These are phyloP conservation scores for Eilema depressum DNA, from an alignment of 2,888 invertebrate genomes.

Conservation along the genomic window DNA sequence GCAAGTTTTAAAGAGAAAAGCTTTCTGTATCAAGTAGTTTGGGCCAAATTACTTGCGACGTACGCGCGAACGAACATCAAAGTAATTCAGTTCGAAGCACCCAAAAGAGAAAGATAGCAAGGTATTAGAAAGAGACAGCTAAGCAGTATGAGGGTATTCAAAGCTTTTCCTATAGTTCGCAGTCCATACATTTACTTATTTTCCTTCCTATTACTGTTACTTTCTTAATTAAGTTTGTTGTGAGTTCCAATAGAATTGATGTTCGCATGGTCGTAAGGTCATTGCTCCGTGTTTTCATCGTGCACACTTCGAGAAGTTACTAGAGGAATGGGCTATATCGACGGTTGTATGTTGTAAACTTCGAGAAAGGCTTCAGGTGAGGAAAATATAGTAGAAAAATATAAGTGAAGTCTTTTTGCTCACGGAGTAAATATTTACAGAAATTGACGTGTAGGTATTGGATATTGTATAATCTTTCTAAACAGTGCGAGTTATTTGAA, in stretches of 20 bases:
- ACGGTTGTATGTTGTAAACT: neutral
- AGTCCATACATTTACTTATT: conserved; percentile 21
- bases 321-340: conserved; percentile 14
- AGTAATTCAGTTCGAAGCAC: neutral
- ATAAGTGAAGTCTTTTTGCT: neutral
- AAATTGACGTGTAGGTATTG: too few relatives aligned
- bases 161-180: conserved; percentile 13
- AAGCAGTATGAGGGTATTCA: neutral
- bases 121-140: conserved; percentile 1
- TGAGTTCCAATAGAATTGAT: conserved; percentile 22
- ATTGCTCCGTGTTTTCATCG: conserved; percentile 18
- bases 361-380: conserved; percentile 6
- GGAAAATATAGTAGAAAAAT: neutral
- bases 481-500: too few relatives aligned
- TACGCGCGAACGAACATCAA: neutral
- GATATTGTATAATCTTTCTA: too few relatives aligned
- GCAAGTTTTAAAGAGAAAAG: neutral
- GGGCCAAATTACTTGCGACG: neutral
- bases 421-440: neutral
- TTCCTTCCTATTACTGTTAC: conserved; percentile 21
- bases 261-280: conserved; percentile 12
- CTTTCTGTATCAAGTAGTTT: neutral
- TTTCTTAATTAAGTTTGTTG: conserved; percentile 27
- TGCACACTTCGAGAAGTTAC: conserved; percentile 10
- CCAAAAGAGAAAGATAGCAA: neutral